A percentile compares a stretch with the other conserved stretches of the same genome.
Evolutionary conservation across 2,888 invertebrate genomes (phyloP).

Genomic region (Macrophya alboannulata): DNA sequence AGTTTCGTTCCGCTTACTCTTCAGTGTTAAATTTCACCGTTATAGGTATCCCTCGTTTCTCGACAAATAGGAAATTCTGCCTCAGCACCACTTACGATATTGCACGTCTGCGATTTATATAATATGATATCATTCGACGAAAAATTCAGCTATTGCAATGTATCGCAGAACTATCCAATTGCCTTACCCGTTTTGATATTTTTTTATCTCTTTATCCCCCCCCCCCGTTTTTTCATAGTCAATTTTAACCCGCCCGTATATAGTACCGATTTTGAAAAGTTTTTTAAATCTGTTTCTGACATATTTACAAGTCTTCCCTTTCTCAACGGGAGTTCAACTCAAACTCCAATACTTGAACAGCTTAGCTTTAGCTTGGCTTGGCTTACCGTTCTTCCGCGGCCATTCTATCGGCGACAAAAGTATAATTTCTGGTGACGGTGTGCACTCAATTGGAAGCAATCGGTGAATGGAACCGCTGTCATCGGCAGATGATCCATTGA

Average conservation of each 20-base stretch:
- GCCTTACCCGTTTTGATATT: not conserved
- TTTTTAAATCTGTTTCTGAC: conserved; percentile 65
- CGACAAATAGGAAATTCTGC: not conserved
- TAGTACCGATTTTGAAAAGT: conserved; percentile 48
- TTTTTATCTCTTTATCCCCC: too few relatives aligned
- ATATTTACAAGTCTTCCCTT: conserved; percentile 61
- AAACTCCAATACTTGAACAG: not conserved
- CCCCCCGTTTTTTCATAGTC: not conserved
- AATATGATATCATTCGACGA: too few relatives aligned
- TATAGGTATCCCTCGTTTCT: not conserved
- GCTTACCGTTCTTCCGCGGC: conserved; percentile 30
- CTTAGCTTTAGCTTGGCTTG: not conserved
- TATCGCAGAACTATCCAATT: too few relatives aligned
- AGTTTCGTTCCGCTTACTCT: not conserved
- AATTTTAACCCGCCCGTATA: not conserved
- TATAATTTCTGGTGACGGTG: conserved; percentile 69
- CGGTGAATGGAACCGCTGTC: conserved; percentile 66
- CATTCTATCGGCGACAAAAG: conserved; percentile 70
- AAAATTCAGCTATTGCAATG: not conserved
- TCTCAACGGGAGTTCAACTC: conserved; percentile 3
- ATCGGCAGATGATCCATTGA: conserved; percentile 73
- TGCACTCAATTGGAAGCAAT: conserved; percentile 66
- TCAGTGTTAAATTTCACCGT: not conserved
- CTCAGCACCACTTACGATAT: not conserved
- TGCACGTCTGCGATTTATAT: not conserved